Base-by-base conservation (phyloP, 2,113 vertebrate species). In the Camelus dromedarius region DNA sequence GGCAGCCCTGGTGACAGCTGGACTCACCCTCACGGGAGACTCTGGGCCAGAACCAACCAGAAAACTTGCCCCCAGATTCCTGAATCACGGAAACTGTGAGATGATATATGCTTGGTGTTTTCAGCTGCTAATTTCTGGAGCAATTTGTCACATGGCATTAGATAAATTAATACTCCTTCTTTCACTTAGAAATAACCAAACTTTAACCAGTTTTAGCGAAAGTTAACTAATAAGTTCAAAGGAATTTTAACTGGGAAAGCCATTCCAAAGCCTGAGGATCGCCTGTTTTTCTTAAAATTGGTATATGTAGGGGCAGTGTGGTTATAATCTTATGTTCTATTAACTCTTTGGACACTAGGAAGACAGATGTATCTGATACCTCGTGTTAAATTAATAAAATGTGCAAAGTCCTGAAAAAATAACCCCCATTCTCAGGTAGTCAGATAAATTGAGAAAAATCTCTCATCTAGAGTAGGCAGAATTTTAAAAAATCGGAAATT, bases 301-400 rank as follows among this genome's bases (percentile, higher is more conserved):
- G 13, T 30, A 22, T 69, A 14, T 52, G 30, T 4, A 26, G 13
- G 1, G 26, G 5, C 15, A 64, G 11, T 20, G 4, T 66, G 8
- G 2, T 81, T 69, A 70, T 42, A 86, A 48, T 73, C 19, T 28
- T n/a, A 2, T 18, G 3, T 32, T 1, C 42, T 69, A 1, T 73
- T 80, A 83, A 30, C 12, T 62, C 24, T 66, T 77, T 20, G 4
- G 50, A 81, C 32, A 93, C 28, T 83, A 38, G 67, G 83, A 82
- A 26, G 18, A 83, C 28, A 86, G 15, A 46, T 1, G 15, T 67
- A 60, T 38, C 19, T 8, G 22, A 58, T n/a, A 93, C 14, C n/a
- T 62, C 81, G 12, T 46, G 38, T 50, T 84, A 69, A 83, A 79
- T 38, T 82, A 90, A 77, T 60, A 56, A 56, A 77, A 83, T 58